Evolutionary conservation across 2,113 vertebrate species (phyloP).

Genomic region (Rhinoptilus africanus): DNA sequence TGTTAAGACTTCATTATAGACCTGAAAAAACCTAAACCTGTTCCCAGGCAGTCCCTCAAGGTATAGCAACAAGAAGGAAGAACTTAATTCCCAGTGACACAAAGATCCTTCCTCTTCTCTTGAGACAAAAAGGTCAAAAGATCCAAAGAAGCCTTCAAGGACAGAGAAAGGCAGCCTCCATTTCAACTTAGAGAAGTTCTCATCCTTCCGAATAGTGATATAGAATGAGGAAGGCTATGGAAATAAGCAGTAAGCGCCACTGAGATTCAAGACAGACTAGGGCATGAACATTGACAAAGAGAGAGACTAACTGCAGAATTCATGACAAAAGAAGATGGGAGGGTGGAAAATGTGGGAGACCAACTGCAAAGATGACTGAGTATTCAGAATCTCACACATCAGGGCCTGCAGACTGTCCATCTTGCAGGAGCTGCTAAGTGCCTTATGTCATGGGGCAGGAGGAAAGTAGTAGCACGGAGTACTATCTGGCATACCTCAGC

Average conservation of each 20-base stretch:
- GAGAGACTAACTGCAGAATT: neutral
- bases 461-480: neutral
- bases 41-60: neutral
- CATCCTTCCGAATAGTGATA: neutral
- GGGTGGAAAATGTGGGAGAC: neutral
- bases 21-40: neutral
- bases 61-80: neutral
- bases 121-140: neutral
- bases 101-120: neutral
- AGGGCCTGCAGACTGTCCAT: neutral
- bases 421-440: neutral
- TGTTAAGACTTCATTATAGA: neutral
- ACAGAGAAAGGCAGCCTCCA: neutral
- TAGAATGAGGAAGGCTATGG: neutral
- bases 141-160: neutral
- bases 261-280: neutral
- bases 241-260: neutral
- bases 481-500: neutral
- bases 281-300: neutral
- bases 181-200: neutral
- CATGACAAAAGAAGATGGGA: neutral
- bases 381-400: neutral
- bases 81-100: neutral
- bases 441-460: neutral
- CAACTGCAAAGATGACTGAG: neutral